phyloP scores from a whole-genome alignment of 1,140 invertebrate species.

The Rhagoletis pomonella region DNA sequence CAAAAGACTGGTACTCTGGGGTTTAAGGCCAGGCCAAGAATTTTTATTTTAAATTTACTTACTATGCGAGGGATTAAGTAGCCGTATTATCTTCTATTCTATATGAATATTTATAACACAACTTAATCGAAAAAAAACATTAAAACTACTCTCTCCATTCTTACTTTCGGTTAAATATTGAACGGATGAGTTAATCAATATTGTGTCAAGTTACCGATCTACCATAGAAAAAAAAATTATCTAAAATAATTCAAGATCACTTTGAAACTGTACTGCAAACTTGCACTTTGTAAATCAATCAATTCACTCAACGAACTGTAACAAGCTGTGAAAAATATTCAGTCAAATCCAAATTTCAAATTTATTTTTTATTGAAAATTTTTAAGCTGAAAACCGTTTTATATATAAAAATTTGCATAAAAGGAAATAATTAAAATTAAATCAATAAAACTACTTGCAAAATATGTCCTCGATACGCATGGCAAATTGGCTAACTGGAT shows the following conservation, averaged over 20 bases:
- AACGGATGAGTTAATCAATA: no score
- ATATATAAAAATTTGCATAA: constrained; percentile 54
- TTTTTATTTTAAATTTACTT: no score
- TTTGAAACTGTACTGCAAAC: neutral
- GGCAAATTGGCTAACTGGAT: constrained; percentile 41
- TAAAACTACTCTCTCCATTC: no score
- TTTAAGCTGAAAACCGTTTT: constrained; percentile 53
- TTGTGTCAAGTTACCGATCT: no score
- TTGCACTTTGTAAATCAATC: neutral
- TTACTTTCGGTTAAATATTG: no score
- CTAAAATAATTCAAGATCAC: neutral
- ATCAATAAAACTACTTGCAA: constrained; percentile 23
- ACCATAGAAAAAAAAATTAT: neutral
- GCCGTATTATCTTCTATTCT: no score
- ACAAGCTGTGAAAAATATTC: constrained; percentile 55
- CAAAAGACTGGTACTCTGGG: no score
- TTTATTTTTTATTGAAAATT: constrained; percentile 56
- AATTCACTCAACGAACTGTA: constrained; percentile 10
- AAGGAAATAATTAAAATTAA: constrained; percentile 51
- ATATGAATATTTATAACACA: no score
- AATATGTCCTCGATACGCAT: constrained; percentile 54
- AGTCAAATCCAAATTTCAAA: constrained; percentile 49
- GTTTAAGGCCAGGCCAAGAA: no score
- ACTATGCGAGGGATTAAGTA: no score
- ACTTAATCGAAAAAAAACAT: no score